Conservation (phyloP, 2,113 vertebrate genomes). For the Typhlomys cinereus region DNA sequence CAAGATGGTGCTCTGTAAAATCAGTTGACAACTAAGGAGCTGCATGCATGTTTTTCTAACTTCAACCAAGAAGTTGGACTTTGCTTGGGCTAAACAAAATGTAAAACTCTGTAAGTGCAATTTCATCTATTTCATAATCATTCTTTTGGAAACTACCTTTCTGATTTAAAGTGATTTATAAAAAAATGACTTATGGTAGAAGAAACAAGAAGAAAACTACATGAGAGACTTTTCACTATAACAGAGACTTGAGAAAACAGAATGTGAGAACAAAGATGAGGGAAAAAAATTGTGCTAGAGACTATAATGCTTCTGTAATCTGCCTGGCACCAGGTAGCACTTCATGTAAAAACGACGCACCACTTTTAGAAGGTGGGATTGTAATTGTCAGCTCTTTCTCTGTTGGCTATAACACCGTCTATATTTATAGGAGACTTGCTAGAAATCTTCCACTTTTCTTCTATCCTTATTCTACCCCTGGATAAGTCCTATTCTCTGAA, state of each 20-base stretch:
- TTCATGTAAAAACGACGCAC: not conserved
- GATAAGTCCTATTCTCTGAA: not conserved
- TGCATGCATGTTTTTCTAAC: slow-evolving; percentile 31
- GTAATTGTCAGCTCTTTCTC: slow-evolving; percentile 37
- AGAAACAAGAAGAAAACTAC: not conserved
- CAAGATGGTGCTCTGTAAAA: slow-evolving; percentile 72
- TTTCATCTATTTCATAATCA: slow-evolving; percentile 39
- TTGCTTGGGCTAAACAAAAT: slow-evolving; percentile 20
- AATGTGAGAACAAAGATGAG: not conserved
- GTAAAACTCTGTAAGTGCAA: not conserved
- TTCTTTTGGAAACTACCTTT: slow-evolving; percentile 38
- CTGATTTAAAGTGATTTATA: slow-evolving; percentile 41
- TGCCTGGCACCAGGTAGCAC: not conserved
- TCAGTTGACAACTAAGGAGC: slow-evolving; percentile 61
- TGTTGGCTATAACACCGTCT: slow-evolving; percentile 4
- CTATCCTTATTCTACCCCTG: not conserved
- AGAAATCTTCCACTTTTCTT: not conserved
- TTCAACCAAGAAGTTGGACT: slow-evolving; percentile 52
- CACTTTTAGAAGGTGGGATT: not conserved
- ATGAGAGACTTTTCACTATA: not conserved
- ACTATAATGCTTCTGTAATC: slow-evolving; percentile 3
- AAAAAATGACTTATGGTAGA: not conserved
- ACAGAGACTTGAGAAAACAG: not conserved
- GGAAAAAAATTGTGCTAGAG: slow-evolving; percentile 30
- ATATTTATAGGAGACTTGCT: slow-evolving; percentile 8